Evolutionary conservation across 2,113 vertebrate species (phyloP), one percentile per base, ranked within the genome.

Genomic region (Columbina picui): DNA sequence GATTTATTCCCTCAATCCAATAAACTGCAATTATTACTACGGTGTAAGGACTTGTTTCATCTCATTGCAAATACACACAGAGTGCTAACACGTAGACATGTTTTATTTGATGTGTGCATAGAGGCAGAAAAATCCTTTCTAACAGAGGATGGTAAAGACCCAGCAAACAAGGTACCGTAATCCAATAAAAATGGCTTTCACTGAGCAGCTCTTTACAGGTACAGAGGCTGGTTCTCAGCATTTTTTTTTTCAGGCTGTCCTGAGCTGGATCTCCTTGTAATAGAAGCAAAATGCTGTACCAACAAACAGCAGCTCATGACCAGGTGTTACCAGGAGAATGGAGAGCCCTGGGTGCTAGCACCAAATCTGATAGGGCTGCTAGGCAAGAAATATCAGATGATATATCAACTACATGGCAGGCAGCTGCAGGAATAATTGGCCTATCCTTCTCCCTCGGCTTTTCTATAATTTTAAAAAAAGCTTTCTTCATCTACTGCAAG

Each of bases 31-130:
- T 63, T 74, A 68, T 52, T 26, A 73, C 55, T 63, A 7, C 41
- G 4, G 22, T 63, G 1, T 29, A 52, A 74, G 15, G 41, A 30
- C 49, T 68, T 14, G 19, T 43, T 83, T 74, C 13, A 68, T 43
- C 36, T 50, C 68, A 70, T 49, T 73, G 36, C 36, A 61, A 76
- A 61, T 10, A 29, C 16, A 22, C 15, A 11, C 22, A 23, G 38
- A 0, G 2, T 2, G 1, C 14, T 22, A 45, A 60, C 9, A 10
- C 29, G 5, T 0, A 19, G 36, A 60, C 26, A 26, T 18, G 11
- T 30, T 89, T 67, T 39, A 34, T 68, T 17, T 32, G 71, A 36
- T 50, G 49, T 22, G 36, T 1, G 0, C 14, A 4, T 0, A 5
- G 78, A 84, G 65, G 38, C 60, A 83, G 49, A 68, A 78, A 73